phyloP scores from a whole-genome alignment of 2,113 vertebrate genomes.

The Elachura formosa region DNA sequence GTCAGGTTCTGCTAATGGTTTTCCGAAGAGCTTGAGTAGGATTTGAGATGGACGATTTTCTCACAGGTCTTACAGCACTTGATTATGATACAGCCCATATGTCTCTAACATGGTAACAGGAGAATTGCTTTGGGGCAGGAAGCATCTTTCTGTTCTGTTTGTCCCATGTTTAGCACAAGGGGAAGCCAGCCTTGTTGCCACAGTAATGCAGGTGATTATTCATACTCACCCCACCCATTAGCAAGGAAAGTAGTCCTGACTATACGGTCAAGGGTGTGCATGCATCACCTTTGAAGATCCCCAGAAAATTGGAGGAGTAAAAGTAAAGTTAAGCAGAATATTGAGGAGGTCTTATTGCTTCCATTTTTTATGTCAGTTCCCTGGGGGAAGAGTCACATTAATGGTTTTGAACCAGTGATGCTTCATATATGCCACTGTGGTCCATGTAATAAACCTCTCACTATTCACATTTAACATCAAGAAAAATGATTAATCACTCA shows the following conservation, averaged over 20 bases:
- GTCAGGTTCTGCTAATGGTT: background rate
- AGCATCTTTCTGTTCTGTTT: background rate
- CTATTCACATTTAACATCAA: fast-evolving
- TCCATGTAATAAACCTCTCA: background rate
- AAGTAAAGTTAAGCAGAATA: background rate
- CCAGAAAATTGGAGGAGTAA: background rate
- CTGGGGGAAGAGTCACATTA: background rate
- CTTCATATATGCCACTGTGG: background rate
- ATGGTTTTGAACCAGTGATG: background rate
- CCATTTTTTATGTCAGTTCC: background rate
- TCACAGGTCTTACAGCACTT: background rate
- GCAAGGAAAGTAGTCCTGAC: background rate
- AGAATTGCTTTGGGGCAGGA: background rate
- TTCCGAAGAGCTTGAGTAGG: background rate
- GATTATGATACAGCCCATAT: background rate
- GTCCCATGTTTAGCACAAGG: background rate
- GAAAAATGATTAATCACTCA: background rate
- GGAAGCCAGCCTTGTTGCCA: background rate
- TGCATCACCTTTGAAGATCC: background rate
- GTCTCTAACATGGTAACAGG: background rate
- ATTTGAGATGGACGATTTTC: background rate
- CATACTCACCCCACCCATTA: background rate
- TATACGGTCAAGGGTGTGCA: background rate
- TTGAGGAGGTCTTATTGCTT: background rate
- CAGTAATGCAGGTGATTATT: background rate